Conservation (phyloP, 2,797 vertebrate genomes). For the Sarcophilus harrisii region DNA sequence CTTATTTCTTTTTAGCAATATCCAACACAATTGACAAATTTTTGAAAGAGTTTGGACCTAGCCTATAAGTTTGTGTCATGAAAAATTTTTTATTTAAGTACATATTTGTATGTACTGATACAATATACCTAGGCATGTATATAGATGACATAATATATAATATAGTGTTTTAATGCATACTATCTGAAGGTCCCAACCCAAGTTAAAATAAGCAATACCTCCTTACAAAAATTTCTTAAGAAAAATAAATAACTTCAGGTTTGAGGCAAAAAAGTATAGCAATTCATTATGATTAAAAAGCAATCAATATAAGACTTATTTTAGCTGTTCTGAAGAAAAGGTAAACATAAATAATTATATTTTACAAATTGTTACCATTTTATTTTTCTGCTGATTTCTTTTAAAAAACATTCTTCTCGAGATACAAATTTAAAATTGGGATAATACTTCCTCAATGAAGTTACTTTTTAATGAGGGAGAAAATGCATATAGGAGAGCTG, state of each 20-base stretch:
- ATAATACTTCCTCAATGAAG: neutral
- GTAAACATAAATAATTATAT: neutral
- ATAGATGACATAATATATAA: neutral
- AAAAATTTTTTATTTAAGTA: neutral
- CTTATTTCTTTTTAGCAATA: slow-evolving; percentile 37
- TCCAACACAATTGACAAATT: slow-evolving; percentile 17
- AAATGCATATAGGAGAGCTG: neutral
- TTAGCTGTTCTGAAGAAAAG: neutral
- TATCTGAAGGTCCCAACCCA: slow-evolving; percentile 2
- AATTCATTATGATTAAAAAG: slow-evolving; percentile 55
- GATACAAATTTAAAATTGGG: neutral
- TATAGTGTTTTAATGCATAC: neutral
- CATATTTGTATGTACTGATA: too few species aligned
- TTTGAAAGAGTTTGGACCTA: neutral
- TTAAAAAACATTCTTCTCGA: neutral
- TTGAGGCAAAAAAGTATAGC: slow-evolving; percentile 39
- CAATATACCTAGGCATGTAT: neutral
- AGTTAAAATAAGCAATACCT: slow-evolving; percentile 9
- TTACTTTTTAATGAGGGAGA: neutral
- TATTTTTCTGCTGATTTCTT: neutral
- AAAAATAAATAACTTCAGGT: slow-evolving; percentile 53
- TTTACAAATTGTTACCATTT: neutral
- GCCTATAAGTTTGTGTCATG: neutral
- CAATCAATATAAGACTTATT: slow-evolving; percentile 38
- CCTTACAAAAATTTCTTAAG: neutral